Evolutionary conservation across 35 echinoderm and acorn worm species (phyloP).

Genomic region (Patiria miniata): DNA sequence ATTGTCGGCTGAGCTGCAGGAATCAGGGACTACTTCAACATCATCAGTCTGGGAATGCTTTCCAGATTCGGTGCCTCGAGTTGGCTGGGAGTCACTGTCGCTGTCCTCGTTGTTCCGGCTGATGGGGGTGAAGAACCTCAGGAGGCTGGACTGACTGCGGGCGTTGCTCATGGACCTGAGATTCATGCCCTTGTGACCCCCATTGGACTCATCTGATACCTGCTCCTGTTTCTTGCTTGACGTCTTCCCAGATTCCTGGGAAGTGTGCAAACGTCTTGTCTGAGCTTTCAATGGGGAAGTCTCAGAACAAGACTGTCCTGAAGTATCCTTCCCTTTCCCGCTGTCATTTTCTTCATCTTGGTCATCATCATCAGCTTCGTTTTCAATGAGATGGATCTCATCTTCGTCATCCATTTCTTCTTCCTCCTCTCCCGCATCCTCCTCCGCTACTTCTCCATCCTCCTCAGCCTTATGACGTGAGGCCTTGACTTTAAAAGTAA

Average conservation of each 20-base stretch:
- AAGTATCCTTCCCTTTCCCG: too few species aligned
- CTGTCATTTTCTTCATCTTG: not conserved
- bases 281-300: not conserved
- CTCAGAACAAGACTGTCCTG: not conserved
- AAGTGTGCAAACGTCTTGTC: not conserved
- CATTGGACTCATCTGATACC: not conserved
- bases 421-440: constrained; percentile 25
- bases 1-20: not conserved
- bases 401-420: not conserved
- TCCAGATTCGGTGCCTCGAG: too few species aligned
- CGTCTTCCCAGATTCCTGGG: not conserved
- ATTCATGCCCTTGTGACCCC: not conserved
- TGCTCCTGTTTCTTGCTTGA: constrained; percentile 15
- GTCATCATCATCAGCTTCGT: not conserved
- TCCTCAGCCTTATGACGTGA: not conserved
- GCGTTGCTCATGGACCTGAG: not conserved
- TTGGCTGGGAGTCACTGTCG: not conserved
- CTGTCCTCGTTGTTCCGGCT: not conserved
- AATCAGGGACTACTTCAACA: not conserved
- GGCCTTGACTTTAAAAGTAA: not conserved
- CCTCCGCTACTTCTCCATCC: not conserved
- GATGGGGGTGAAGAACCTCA: constrained; percentile 24
- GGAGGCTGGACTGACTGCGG: constrained; percentile 15
- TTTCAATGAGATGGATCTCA: too few species aligned
- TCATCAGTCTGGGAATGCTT: not conserved